phyloP scores from a whole-genome alignment of 2,888 invertebrate genomes.

The Drepana falcataria region DNA sequence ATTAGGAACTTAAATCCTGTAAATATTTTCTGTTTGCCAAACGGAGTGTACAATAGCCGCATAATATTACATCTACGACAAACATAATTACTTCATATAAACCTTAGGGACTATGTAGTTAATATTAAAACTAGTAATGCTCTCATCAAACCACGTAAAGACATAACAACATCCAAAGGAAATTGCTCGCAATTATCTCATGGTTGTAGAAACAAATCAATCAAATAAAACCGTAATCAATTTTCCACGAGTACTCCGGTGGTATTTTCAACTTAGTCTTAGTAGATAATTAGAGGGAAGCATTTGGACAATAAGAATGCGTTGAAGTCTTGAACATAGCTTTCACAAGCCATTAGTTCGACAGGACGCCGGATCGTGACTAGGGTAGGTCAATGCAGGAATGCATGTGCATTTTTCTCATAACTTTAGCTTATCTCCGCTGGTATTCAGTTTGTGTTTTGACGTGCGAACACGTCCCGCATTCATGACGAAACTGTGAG shows the following conservation, averaged over 20 bases:
- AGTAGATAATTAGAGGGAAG: constrained; percentile 54
- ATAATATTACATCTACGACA: no score
- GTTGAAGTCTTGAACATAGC: constrained; percentile 55
- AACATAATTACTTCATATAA: no score
- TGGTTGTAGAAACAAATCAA: constrained; percentile 14
- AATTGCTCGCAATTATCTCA: constrained; percentile 3
- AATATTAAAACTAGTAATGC: background rate
- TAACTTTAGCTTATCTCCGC: background rate
- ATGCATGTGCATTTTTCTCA: constrained; percentile 8
- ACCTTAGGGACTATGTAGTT: no score
- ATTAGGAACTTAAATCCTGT: no score
- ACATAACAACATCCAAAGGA: constrained; percentile 1
- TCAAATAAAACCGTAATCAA: constrained; percentile 16
- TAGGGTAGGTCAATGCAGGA: constrained; percentile 22
- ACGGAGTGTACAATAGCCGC: no score
- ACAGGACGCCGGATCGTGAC: constrained; percentile 42
- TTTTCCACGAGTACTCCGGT: constrained; percentile 21
- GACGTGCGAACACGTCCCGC: background rate
- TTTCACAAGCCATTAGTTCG: constrained; percentile 61
- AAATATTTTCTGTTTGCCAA: no score
- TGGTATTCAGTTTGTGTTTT: background rate
- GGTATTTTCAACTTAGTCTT: constrained; percentile 37
- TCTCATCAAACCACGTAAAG: background rate
- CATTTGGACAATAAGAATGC: constrained; percentile 49
- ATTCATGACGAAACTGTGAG: background rate